These are phyloP conservation scores for Xiphophorus couchianus DNA, from an alignment of 2,113 vertebrate genomes.

Conservation along the genomic window DNA sequence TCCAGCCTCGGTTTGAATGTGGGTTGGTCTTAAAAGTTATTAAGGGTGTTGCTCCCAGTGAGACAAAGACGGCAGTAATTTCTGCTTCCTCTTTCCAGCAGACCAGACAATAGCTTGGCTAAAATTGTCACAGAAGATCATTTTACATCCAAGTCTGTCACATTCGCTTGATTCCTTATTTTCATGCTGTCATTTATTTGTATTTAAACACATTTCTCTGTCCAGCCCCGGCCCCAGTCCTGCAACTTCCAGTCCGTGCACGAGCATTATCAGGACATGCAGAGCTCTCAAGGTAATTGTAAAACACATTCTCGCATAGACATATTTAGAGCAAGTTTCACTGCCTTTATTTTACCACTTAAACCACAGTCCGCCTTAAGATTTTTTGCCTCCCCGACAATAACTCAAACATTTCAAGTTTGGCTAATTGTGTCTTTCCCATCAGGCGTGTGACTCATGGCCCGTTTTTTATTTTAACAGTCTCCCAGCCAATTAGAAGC, in stretches of 20 bases:
- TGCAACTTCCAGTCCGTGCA: conserved; percentile 92
- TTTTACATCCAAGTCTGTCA: conserved; percentile 31
- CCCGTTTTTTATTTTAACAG: conserved; percentile 60
- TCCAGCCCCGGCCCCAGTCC: conserved; percentile 91
- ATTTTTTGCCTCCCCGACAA: conserved; percentile 27
- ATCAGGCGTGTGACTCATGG: conserved; percentile 64
- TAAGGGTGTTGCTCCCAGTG: conserved; percentile 68
- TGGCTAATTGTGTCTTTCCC: conserved; percentile 65
- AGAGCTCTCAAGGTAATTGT: conserved; percentile 89
- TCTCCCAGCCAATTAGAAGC: conserved; percentile 62
- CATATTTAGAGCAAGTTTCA: conserved; percentile 4
- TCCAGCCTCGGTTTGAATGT: conserved; percentile 45
- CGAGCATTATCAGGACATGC: conserved; percentile 93
- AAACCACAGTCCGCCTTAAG: conserved; percentile 39
- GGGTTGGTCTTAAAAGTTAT: conserved; percentile 62
- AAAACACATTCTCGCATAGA: conserved; percentile 10
- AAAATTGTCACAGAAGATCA: conserved; percentile 72
- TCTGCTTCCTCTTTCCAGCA: conserved; percentile 58
- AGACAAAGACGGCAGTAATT: conserved; percentile 73
- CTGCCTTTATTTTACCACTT: conserved; percentile 7
- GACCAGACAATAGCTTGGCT: conserved; percentile 72
- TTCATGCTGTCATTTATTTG: background rate
- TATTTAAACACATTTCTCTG: conserved; percentile 33
- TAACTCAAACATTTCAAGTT: conserved; percentile 43
- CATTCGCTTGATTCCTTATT: conserved; percentile 8